Evolutionary conservation across 2,797 vertebrate species (phyloP).

Genomic region (Loriculus beryllinus): DNA sequence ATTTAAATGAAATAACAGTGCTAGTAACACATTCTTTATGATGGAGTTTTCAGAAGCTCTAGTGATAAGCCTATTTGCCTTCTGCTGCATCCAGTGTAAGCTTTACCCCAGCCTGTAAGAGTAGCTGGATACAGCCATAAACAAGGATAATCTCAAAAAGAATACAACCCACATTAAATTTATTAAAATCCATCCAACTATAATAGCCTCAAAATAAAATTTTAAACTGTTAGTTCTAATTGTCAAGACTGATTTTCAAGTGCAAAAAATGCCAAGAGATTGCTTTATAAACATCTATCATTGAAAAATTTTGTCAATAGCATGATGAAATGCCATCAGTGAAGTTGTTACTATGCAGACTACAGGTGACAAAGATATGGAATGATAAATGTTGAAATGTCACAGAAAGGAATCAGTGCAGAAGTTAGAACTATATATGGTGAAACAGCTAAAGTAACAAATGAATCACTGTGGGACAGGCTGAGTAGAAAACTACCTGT

Average conservation of each 20-base stretch:
- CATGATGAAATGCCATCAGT: background rate
- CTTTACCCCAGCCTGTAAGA: background rate
- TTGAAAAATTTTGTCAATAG: background rate
- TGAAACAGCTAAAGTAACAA: background rate
- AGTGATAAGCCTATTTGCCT: background rate
- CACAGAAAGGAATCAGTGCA: background rate
- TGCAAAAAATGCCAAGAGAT: background rate
- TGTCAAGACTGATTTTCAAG: background rate
- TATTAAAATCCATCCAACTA: background rate
- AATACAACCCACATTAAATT: background rate
- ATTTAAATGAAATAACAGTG: background rate
- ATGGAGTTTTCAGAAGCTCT: background rate
- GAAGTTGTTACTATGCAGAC: background rate
- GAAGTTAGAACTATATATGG: background rate
- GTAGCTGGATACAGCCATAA: background rate
- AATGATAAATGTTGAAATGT: background rate
- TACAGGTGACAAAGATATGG: background rate
- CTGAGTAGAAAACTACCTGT: background rate
- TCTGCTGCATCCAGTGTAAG: background rate
- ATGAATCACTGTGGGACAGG: background rate
- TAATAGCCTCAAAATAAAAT: background rate
- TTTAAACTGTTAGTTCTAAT: background rate
- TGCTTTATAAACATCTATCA: background rate
- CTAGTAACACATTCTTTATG: background rate
- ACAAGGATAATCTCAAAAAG: background rate